Base-by-base conservation (phyloP, 2,113 vertebrate genomes). In the Muntiacus reevesi region DNA sequence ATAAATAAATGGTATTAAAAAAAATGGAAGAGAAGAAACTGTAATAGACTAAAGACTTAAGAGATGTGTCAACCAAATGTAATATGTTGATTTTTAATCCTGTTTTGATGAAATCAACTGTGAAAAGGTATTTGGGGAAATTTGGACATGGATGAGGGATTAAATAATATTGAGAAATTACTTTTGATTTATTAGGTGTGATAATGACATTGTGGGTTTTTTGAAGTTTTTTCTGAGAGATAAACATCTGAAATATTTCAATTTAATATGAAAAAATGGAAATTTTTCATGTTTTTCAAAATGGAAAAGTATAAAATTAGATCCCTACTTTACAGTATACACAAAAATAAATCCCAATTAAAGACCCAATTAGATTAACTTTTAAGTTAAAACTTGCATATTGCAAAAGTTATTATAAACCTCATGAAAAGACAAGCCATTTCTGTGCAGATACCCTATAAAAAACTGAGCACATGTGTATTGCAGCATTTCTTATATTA, bases 261-360 rank as follows among this genome's bases (percentile, higher is more conserved):
- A 19, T 36, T 95, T 94, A 85, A 92, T 36, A 19, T 79, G 45
- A 60, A 84, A 96, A 78, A 33, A 89, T 57, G n/a, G 25, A 93
- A 92, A 82, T 0, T 30, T 92, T 87, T 36, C 59, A 23, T 47
- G 52, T 64, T 89, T 89, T 97, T 59, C 13, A 43, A 36, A 28
- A 36, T 25, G 17, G 50, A 91, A 83, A 93, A 59, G 89, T 67
- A 47, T 54, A 91, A 96, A 95, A 94, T 87, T 88, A 87, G 82
- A 59, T 59, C 67, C 19, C 55, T 94, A 89, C 47, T 43, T 96
- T 50, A 97, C 2, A 64, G 19, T 36, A 91, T n/a, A 64, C 2
- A 55, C 87, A 93, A 93, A 95, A 86, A 19, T 89, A 94, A 89
- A 78, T 57, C 76, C 62, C 36, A 94, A 19, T 28, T 95, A 67